phyloP scores from a whole-genome alignment of 2,797 vertebrate species.

The Nannoperca australis region DNA sequence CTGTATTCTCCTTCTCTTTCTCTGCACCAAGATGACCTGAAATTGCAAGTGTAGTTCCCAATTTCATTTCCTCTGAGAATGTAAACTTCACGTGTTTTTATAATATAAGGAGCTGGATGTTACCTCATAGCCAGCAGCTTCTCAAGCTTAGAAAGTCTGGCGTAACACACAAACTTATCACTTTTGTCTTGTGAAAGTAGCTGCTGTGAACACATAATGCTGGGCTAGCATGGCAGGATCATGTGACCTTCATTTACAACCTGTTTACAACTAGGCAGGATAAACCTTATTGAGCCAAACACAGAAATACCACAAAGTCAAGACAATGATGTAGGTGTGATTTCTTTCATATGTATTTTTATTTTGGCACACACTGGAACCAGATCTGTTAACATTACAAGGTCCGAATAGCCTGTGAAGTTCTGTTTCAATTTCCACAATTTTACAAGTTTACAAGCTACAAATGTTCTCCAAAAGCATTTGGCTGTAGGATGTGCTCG shows the following conservation, averaged over 20 bases:
- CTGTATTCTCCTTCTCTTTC: not conserved
- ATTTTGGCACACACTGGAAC: not conserved
- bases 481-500: not conserved
- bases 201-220: not conserved
- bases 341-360: not conserved
- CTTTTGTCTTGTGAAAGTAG: not conserved
- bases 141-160: not conserved
- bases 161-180: not conserved
- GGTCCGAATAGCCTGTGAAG: not conserved
- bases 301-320: not conserved
- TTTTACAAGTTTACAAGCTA: too few relatives aligned
- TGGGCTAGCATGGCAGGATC: not conserved
- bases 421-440: not conserved
- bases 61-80: conserved; percentile 1
- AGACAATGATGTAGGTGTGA: not conserved
- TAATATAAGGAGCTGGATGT: not conserved
- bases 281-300: conserved; percentile 1
- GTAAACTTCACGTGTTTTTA: not conserved
- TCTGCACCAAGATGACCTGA: not conserved
- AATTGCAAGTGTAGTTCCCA: not conserved
- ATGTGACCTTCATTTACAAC: not conserved
- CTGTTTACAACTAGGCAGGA: not conserved
- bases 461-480: not conserved
- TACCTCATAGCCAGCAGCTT: not conserved
- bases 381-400: not conserved